A percentile compares a stretch with the other conserved stretches of the same genome.
Evolutionary conservation across 1,140 invertebrate species (phyloP).

Genomic region (Ostrea edulis): DNA sequence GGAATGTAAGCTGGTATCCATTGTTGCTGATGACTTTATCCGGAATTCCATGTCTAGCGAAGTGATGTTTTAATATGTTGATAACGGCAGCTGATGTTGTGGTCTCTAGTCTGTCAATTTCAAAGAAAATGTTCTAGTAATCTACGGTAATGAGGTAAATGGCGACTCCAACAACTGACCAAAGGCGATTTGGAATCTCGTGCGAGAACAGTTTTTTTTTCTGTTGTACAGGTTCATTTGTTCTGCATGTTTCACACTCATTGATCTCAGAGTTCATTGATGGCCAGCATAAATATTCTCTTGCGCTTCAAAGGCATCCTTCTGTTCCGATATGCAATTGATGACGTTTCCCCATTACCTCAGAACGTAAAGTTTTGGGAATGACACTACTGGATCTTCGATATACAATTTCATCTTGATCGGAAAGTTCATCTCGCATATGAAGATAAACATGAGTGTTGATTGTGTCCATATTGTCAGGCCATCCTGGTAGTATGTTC

Average conservation of each 20-base stretch:
- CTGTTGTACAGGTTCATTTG: too few species aligned
- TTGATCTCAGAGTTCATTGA: conserved; percentile 54
- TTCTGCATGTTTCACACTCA: conserved; percentile 52
- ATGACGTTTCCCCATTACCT: conserved; percentile 48
- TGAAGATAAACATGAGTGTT: too few species aligned
- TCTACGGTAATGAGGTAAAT: conserved; percentile 55
- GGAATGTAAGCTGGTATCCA: conserved; percentile 75
- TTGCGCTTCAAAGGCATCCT: conserved; percentile 53
- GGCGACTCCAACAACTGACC: conserved; percentile 58
- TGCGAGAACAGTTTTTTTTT: too few species aligned
- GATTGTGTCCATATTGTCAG: too few species aligned
- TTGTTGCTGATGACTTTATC: conserved; percentile 69
- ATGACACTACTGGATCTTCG: conserved; percentile 47
- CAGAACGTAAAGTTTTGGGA: too few species aligned
- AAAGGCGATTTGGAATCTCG: conserved; percentile 56
- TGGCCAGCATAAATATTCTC: conserved; percentile 55
- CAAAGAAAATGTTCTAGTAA: conserved; percentile 50
- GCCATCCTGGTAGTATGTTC: too few species aligned
- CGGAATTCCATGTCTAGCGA: conserved; percentile 61
- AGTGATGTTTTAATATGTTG: conserved; percentile 45
- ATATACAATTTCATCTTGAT: conserved; percentile 55
- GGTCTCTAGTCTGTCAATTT: conserved; percentile 40
- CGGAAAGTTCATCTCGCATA: conserved; percentile 58
- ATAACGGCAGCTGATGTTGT: conserved; percentile 27
- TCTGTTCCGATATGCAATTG: conserved; percentile 56